Percentiles rank a stretch among this genome's conserved stretches.
These are phyloP conservation scores for Exocentrus adspersus DNA, from an alignment of 2,888 invertebrate species.

Conservation along the genomic window DNA sequence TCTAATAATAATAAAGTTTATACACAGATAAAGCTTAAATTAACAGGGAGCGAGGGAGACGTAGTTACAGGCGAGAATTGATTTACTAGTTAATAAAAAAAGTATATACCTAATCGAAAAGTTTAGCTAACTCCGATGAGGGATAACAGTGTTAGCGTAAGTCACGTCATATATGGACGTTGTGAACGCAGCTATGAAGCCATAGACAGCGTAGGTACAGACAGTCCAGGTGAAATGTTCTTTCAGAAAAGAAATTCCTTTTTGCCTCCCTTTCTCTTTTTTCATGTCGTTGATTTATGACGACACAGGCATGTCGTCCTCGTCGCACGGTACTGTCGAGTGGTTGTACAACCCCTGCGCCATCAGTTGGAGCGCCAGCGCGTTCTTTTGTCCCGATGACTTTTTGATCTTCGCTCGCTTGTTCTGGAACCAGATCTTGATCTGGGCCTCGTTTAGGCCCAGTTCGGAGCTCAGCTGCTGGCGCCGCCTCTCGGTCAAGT, in stretches of 20 bases:
- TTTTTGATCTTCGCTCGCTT: conserved; percentile 97
- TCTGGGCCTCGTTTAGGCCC: conserved; percentile 95
- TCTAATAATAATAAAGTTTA: too few species aligned
- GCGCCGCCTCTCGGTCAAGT: conserved; percentile 91
- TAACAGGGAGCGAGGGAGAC: background rate
- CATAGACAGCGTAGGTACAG: too few species aligned
- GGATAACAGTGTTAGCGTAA: too few species aligned
- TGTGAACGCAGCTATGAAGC: too few species aligned
- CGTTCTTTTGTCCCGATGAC: conserved; percentile 84
- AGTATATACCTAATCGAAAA: too few species aligned
- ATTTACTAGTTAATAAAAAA: too few species aligned
- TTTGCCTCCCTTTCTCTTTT: background rate
- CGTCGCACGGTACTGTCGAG: conserved; percentile 71
- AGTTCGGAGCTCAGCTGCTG: conserved; percentile 91
- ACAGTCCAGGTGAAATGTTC: too few species aligned
- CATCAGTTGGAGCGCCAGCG: conserved; percentile 89
- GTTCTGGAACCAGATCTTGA: conserved; percentile 98
- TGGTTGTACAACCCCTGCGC: conserved; percentile 96
- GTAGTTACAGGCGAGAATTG: background rate
- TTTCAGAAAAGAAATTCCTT: too few species aligned
- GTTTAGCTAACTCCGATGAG: too few species aligned
- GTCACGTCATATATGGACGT: too few species aligned
- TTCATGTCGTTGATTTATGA: conserved; percentile 37
- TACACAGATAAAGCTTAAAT: conserved; percentile 7
- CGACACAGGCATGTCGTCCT: conserved; percentile 62